These are phyloP conservation scores for Cynopterus sphinx DNA, from an alignment of 2,797 vertebrate species.

Conservation along the genomic window DNA sequence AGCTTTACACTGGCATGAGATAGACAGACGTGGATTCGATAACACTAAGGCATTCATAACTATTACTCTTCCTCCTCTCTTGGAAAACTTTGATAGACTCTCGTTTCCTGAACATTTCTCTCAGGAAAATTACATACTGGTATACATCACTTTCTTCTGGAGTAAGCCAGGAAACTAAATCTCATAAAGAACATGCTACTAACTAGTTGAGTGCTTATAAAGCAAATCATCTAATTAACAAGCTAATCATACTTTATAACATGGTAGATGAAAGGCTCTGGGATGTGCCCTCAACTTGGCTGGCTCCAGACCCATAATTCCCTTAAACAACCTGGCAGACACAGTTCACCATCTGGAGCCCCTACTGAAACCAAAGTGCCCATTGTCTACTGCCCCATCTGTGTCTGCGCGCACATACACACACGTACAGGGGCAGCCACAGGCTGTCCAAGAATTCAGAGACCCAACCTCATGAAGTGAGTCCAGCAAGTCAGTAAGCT, in stretches of 20 bases:
- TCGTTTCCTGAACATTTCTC: background rate
- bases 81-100: background rate
- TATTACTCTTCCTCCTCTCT: background rate
- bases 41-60: background rate
- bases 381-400: background rate
- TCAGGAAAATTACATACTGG: background rate
- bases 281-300: background rate
- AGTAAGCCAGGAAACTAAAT: background rate
- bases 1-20: background rate
- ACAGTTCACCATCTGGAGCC: background rate
- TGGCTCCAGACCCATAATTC: background rate
- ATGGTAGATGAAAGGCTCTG: background rate
- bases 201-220: background rate
- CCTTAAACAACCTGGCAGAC: background rate
- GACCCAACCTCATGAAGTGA: background rate
- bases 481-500: background rate
- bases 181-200: background rate
- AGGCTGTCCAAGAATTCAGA: background rate
- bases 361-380: background rate
- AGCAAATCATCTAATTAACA: background rate
- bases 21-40: background rate
- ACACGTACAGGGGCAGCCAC: accelerated
- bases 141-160: background rate
- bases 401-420: background rate
- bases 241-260: background rate